Conservation (phyloP, 2,888 invertebrate genomes). For the Thereva unica region DNA sequence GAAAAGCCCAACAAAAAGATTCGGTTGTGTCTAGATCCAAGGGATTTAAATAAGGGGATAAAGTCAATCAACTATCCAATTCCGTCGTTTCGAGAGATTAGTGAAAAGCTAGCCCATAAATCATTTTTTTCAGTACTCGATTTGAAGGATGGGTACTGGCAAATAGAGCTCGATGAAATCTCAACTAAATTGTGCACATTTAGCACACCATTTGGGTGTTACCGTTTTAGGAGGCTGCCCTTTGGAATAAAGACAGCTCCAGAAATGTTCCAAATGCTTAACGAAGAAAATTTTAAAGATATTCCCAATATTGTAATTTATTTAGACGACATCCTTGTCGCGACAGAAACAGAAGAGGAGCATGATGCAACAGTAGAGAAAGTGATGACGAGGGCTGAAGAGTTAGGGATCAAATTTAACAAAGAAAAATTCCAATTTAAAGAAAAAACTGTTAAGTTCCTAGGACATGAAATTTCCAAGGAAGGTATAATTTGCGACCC, state of each 20-base stretch:
- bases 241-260: conserved; percentile 26
- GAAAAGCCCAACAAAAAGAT: conserved; percentile 41
- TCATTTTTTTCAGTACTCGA: conserved; percentile 45
- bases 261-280: conserved; percentile 41
- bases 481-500: too few relatives aligned
- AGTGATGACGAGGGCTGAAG: conserved; percentile 16
- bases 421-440: conserved; percentile 7
- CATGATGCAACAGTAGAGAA: conserved; percentile 14
- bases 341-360: conserved; percentile 5
- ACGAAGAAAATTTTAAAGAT: conserved; percentile 41
- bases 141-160: conserved; percentile 42
- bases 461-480: too few relatives aligned
- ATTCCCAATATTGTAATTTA: conserved; percentile 36
- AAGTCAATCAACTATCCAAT: conserved; percentile 45
- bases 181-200: conserved; percentile 44
- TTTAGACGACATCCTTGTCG: conserved; percentile 27
- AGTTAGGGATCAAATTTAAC: conserved; percentile 11
- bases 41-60: conserved; percentile 44
- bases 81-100: conserved; percentile 43
- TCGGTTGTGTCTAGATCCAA: conserved; percentile 45
- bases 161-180: conserved; percentile 36
- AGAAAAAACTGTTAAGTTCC: neutral
- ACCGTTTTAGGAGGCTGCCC: neutral
- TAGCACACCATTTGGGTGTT: conserved; percentile 42
- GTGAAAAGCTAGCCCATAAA: conserved; percentile 44